These are phyloP conservation scores for Trachelus tabidus DNA, from an alignment of 2,888 invertebrate genomes.

Conservation along the genomic window DNA sequence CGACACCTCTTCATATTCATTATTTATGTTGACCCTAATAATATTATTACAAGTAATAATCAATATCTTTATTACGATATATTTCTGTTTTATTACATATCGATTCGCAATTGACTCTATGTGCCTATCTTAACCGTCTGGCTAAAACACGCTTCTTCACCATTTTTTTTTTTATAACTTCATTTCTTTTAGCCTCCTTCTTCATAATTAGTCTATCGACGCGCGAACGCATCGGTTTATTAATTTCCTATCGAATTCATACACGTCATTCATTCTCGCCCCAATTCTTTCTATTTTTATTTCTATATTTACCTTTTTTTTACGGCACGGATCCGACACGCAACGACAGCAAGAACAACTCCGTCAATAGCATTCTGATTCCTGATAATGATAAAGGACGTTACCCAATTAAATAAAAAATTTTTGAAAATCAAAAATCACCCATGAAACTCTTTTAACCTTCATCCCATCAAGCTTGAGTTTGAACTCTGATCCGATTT, in stretches of 20 bases:
- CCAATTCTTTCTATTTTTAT: neutral
- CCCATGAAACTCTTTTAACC: neutral
- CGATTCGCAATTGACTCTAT: slow-evolving; percentile 57
- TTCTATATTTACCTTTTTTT: neutral
- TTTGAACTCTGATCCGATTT: neutral
- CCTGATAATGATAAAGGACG: neutral
- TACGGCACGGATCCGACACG: neutral
- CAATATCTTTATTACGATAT: slow-evolving; percentile 30
- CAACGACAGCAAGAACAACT: neutral
- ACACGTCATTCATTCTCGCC: neutral
- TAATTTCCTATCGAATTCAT: neutral
- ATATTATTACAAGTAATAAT: slow-evolving; percentile 28
- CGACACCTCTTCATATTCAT: neutral
- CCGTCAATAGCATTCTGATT: neutral
- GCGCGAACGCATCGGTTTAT: neutral
- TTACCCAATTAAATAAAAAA: too few species aligned
- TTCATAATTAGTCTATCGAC: neutral
- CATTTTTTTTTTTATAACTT: neutral
- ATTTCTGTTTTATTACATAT: slow-evolving; percentile 45
- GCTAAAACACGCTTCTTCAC: neutral
- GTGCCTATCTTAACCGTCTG: neutral
- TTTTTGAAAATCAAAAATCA: too few species aligned
- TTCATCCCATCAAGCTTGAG: neutral
- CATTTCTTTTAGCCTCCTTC: neutral
- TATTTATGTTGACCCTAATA: slow-evolving; percentile 11